Percentiles rank a stretch among this genome's conserved stretches.
phyloP scores from a whole-genome alignment of 2,113 vertebrate species.

The Corythoichthys haematopterus region DNA sequence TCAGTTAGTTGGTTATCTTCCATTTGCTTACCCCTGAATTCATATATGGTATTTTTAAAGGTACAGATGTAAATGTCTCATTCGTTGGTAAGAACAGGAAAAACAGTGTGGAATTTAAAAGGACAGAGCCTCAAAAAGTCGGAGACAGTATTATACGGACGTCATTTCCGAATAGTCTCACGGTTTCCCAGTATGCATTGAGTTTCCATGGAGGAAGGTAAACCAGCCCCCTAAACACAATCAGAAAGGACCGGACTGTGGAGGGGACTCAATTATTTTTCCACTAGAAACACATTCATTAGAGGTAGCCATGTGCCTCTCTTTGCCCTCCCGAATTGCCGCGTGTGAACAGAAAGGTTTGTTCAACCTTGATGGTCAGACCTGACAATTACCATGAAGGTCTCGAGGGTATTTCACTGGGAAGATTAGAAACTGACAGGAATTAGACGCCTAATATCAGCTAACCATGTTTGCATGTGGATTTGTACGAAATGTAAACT shows the following conservation, averaged over 20 bases:
- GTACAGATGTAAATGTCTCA: background rate
- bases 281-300: slow-evolving; percentile 21
- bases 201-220: slow-evolving; percentile 16
- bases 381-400: slow-evolving; percentile 8
- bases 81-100: background rate
- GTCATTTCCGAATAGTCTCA: slow-evolving; percentile 6
- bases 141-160: no score
- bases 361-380: slow-evolving; percentile 10
- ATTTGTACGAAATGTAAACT: background rate
- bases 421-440: slow-evolving; percentile 3
- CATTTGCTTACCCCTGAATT: background rate
- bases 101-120: background rate
- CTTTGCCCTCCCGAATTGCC: slow-evolving; percentile 4
- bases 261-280: slow-evolving; percentile 30
- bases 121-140: no score
- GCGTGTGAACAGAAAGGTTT: slow-evolving; percentile 16
- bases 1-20: background rate
- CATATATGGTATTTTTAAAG: background rate
- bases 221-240: slow-evolving; percentile 15
- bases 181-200: slow-evolving; percentile 17
- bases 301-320: slow-evolving; percentile 9
- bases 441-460: slow-evolving; percentile 5
- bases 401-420: background rate
- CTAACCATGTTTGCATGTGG: slow-evolving; percentile 4
- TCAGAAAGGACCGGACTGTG: slow-evolving; percentile 23